These are phyloP conservation scores for Armadillidium nasatum DNA, from an alignment of 1,140 invertebrate genomes.

Conservation along the genomic window DNA sequence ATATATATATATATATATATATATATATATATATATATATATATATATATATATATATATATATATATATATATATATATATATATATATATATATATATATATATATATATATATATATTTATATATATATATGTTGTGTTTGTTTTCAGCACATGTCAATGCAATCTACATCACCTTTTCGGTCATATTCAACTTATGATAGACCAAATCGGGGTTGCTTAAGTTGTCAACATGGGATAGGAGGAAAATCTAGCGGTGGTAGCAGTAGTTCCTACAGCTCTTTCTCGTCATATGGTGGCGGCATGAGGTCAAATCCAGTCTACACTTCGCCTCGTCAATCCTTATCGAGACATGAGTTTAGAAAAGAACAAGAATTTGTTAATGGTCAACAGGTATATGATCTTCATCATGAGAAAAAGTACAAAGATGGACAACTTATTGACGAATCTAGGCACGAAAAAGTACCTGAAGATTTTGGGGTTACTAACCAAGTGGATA, in stretches of 20 bases:
- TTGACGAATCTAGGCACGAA: slow-evolving; percentile 35
- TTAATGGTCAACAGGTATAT: slow-evolving; percentile 41
- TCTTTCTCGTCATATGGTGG: neutral
- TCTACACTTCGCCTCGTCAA: neutral
- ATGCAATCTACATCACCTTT: neutral
- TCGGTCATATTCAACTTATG: neutral
- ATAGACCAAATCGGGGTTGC: neutral
- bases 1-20: no score
- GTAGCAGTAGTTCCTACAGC: neutral
- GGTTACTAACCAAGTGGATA: neutral
- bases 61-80: no score
- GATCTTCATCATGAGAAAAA: slow-evolving; percentile 34
- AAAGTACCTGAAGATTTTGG: slow-evolving; percentile 21
- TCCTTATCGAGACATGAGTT: slow-evolving; percentile 32
- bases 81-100: no score
- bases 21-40: no score
- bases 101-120: no score
- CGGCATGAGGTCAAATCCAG: neutral
- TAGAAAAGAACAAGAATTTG: slow-evolving; percentile 31
- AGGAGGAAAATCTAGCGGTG: neutral
- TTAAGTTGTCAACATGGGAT: neutral
- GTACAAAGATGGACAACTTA: slow-evolving; percentile 34
- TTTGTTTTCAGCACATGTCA: no score
- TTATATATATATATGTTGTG: no score
- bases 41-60: no score